phyloP scores from a whole-genome alignment of 2,888 invertebrate genomes.

The Lamellibrachia columna region DNA sequence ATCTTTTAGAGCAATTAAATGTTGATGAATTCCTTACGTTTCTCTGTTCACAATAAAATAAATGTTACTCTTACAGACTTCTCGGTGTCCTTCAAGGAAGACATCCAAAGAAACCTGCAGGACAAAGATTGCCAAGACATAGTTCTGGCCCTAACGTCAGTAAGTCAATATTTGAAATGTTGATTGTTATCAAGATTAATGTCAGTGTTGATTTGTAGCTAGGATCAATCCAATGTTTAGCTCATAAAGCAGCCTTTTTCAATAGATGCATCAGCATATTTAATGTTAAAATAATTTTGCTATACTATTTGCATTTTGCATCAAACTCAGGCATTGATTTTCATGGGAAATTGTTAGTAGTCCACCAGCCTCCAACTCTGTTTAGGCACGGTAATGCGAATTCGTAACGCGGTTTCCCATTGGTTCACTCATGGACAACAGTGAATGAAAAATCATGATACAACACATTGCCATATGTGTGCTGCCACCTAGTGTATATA shows the following conservation, averaged over 20 bases:
- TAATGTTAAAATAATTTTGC: background rate
- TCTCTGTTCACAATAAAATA: background rate
- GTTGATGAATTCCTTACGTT: background rate
- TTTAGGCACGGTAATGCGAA: too few species aligned
- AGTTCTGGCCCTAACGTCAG: conserved; percentile 19
- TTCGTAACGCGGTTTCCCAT: too few species aligned
- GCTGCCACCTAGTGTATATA: too few species aligned
- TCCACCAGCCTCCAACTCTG: too few species aligned
- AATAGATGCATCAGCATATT: background rate
- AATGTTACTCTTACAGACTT: conserved; percentile 22
- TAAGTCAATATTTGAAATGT: background rate
- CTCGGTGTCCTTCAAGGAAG: conserved; percentile 28
- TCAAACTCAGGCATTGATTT: too few species aligned
- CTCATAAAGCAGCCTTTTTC: background rate
- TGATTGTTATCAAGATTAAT: background rate
- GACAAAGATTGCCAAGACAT: conserved; percentile 31
- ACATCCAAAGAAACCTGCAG: conserved; percentile 27
- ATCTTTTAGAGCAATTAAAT: background rate
- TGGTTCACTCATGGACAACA: too few species aligned
- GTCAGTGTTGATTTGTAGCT: background rate
- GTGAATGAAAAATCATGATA: too few species aligned
- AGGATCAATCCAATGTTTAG: background rate
- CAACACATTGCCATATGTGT: too few species aligned
- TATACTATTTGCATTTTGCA: background rate
- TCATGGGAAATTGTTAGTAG: too few species aligned